phyloP scores from a whole-genome alignment of 2,888 invertebrate genomes.

The Drosophila flavopinicola region DNA sequence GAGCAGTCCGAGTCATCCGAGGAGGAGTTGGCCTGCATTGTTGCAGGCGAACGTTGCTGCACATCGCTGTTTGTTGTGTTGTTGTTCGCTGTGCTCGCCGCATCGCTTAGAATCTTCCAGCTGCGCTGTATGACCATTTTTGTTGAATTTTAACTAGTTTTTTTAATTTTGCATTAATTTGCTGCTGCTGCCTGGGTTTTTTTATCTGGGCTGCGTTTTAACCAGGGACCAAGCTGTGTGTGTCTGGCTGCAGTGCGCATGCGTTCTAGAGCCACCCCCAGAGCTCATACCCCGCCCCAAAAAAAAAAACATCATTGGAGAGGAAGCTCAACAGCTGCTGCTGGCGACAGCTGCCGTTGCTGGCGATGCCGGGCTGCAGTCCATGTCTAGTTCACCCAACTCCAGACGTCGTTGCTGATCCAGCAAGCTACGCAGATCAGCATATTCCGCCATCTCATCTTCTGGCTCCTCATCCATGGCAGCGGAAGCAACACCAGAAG shows the following conservation, averaged over 20 bases:
- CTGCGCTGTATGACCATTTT: constrained; percentile 84
- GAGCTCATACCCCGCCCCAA: constrained; percentile 31
- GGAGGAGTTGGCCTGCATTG: constrained; percentile 73
- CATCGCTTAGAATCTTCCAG: constrained; percentile 83
- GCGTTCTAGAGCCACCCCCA: constrained; percentile 46
- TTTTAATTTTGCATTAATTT: constrained; percentile 24
- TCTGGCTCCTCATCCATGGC: constrained; percentile 41
- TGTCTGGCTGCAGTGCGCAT: constrained; percentile 31
- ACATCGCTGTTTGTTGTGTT: constrained; percentile 36
- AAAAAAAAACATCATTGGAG: constrained; percentile 6
- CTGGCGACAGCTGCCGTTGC: constrained; percentile 24
- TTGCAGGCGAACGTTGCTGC: constrained; percentile 74
- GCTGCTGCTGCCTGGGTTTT: constrained; percentile 32
- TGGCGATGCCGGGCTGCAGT: constrained; percentile 37
- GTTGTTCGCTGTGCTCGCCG: constrained; percentile 62
- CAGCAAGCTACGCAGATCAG: constrained; percentile 49
- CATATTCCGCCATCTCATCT: constrained; percentile 54
- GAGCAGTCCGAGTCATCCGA: constrained; percentile 84
- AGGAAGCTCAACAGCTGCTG: constrained; percentile 49
- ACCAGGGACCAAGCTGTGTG: constrained; percentile 38
- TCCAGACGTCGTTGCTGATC: constrained; percentile 67
- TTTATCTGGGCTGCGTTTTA: constrained; percentile 45
- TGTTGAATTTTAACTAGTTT: constrained; percentile 6
- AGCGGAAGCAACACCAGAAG: background rate
- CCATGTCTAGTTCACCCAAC: constrained; percentile 69